Conservation (phyloP, 2,797 vertebrate genomes). For the Pipistrellus pygmaeus region DNA sequence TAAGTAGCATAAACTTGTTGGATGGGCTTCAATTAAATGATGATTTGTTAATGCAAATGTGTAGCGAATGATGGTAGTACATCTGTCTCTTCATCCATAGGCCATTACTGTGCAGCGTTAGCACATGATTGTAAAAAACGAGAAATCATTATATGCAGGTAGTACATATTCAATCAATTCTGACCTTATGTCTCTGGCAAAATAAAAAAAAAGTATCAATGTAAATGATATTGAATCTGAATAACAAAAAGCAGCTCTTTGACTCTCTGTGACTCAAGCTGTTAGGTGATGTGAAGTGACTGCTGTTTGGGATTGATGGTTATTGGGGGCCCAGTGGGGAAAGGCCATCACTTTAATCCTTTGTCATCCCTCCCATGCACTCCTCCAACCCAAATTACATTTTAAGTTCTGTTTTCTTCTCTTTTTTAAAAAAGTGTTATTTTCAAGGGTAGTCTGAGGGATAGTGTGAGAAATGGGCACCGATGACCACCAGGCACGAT, state of each 20-base stretch:
- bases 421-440: neutral
- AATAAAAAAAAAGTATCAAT: conserved; percentile 84
- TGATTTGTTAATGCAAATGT: conserved; percentile 93
- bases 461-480: conserved; percentile 62
- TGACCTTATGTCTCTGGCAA: conserved; percentile 90
- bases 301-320: conserved; percentile 84
- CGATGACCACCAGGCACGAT: conserved; percentile 83
- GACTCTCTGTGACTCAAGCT: conserved; percentile 84
- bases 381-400: conserved; percentile 82
- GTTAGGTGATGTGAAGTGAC: conserved; percentile 85
- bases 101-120: conserved; percentile 89
- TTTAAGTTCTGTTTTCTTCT: conserved; percentile 67
- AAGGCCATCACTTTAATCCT: conserved; percentile 82
- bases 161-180: conserved; percentile 90
- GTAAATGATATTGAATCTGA: conserved; percentile 87
- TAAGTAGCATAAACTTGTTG: conserved; percentile 93
- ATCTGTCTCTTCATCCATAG: conserved; percentile 92
- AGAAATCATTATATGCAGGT: conserved; percentile 89
- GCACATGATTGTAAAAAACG: conserved; percentile 90
- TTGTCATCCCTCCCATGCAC: conserved; percentile 81
- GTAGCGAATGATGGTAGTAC: conserved; percentile 89
- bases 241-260: conserved; percentile 78
- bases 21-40: conserved; percentile 92
- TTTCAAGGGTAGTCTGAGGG: conserved; percentile 60
- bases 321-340: conserved; percentile 84